Percentiles rank a stretch among this genome's conserved stretches.
These are phyloP conservation scores for Megalurothrips usitatus DNA, from an alignment of 2,888 invertebrate species.

Conservation along the genomic window DNA sequence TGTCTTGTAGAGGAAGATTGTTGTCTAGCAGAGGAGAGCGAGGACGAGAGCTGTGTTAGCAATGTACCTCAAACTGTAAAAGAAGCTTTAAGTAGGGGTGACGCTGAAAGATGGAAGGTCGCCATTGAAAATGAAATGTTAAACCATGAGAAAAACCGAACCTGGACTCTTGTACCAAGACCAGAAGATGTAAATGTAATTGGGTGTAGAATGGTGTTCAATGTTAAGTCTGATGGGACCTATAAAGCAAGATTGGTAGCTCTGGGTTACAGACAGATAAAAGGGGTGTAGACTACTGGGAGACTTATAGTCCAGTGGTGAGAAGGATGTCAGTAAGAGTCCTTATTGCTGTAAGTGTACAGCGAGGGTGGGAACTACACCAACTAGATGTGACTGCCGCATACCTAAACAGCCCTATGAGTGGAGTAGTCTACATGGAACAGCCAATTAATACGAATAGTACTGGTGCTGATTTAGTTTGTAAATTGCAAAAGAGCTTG, in stretches of 20 bases:
- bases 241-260: neutral
- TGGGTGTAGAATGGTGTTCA: neutral
- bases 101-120: neutral
- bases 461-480: neutral
- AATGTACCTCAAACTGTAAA: neutral
- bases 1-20: no score
- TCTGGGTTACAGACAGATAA: neutral
- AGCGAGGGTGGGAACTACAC: neutral
- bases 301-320: neutral
- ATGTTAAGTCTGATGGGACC: neutral
- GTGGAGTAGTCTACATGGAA: constrained; percentile 26
- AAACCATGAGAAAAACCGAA: neutral
- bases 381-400: constrained; percentile 15
- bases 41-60: no score
- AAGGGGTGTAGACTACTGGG: neutral
- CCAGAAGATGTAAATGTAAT: neutral
- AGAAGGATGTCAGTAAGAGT: neutral
- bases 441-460: neutral
- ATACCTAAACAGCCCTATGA: neutral
- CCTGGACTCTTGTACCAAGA: neutral
- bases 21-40: no score
- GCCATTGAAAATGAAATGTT: neutral
- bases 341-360: neutral
- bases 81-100: neutral
- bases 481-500: neutral